Conservation (phyloP, 2,888 invertebrate species). For the Rambutsinella grinnellia region DNA sequence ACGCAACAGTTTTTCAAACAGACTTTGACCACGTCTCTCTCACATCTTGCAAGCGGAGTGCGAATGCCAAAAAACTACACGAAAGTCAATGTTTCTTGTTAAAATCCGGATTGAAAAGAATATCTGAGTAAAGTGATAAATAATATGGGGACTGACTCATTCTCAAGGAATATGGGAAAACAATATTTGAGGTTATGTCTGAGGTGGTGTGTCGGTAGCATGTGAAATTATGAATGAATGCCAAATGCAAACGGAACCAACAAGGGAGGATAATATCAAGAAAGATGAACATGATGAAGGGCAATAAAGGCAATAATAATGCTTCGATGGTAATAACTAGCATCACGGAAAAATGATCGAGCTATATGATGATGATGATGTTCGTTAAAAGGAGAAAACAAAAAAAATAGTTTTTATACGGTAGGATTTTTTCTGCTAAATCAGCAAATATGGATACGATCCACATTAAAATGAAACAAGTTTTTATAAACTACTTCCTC, state of each 20-base stretch:
- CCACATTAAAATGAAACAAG: background rate
- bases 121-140: background rate
- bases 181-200: background rate
- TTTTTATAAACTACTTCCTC: background rate
- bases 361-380: background rate
- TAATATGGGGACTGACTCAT: background rate
- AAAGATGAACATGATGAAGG: slow-evolving; percentile 12
- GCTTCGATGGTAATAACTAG: background rate
- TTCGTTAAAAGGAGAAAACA: background rate
- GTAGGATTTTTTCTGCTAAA: background rate
- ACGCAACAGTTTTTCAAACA: slow-evolving; percentile 14
- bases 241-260: slow-evolving; percentile 5
- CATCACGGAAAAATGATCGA: no score
- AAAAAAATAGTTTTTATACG: background rate
- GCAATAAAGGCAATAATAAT: slow-evolving; percentile 8
- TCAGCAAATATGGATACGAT: no score
- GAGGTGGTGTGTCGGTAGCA: slow-evolving; percentile 7
- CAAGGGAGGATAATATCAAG: background rate
- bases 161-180: background rate
- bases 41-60: background rate
- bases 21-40: background rate
- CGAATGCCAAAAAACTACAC: background rate
- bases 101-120: background rate
- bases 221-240: slow-evolving; percentile 21
- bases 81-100: background rate